Evolutionary conservation across 1,140 invertebrate genomes (phyloP), one percentile per base, ranked within the genome.

Genomic region (Calephelis virginiensis): DNA sequence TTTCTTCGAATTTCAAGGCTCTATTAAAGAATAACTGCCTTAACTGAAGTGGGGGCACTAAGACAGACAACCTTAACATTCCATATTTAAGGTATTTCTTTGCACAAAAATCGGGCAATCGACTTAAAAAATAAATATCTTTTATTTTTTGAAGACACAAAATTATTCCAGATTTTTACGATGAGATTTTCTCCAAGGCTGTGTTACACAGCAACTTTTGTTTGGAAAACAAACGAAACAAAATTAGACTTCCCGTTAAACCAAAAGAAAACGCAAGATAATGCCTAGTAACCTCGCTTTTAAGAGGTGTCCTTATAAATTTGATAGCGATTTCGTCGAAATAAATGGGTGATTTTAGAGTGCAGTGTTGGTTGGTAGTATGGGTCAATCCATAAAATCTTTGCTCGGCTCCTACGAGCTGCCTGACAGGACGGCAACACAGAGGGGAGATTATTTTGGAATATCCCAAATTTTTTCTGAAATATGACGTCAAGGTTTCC

Each of bases 301-400:
- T 64, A 68, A 68, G 63, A 38, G 62, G 67, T 40, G 64, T 69
- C 67, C 56, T 13, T 64, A 48, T 50, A 69, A 69, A 69, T 59
- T 69, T 69, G 67, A 64, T 69, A 69, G 67, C 45, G 60, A 48
- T 64, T 64, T 53, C 14, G 13, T 1, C 17, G 14, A 53, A 53
- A 53, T 53, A 17, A 53, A 53, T 53, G 49, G 49, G 10, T 53
- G 49, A 53, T 53, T 28, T 3, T 28, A 28, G 28, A 28, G 28
- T 28, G 28, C 28, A 4, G 28, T 28, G 28, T 28, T 28, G 28
- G 5, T 28, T n/a, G n/a, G n/a, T n/a, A n/a, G n/a, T n/a, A n/a
- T n/a, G n/a, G n/a, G 5, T 28, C 5, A 4, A 28, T 4, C 28
- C 28, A 28, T 28, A 28, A 4, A 28, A 28, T 28, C 28, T 4